A percentile compares a stretch with the other conserved stretches of the same genome.
Conservation (phyloP, 1,140 invertebrate species). For the Lasioglossum baleicum region DNA sequence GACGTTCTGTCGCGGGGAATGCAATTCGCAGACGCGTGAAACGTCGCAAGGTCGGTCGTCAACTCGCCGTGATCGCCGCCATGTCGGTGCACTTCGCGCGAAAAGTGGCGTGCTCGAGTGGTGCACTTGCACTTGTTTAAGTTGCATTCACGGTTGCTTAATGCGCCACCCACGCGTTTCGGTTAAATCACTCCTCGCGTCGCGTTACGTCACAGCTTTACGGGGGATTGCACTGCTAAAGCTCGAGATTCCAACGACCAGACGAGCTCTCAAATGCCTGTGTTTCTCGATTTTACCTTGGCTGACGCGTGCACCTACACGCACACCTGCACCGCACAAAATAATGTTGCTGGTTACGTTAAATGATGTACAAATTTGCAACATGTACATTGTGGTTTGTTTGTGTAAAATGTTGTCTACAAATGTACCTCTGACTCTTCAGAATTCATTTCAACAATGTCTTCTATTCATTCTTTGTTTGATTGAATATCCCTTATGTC, state of each 20-base stretch:
- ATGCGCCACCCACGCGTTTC: slow-evolving; percentile 19
- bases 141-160: slow-evolving; percentile 17
- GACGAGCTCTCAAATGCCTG: neutral
- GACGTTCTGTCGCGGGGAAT: slow-evolving; percentile 20
- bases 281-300: neutral
- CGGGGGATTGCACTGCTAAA: too few relatives aligned
- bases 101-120: slow-evolving; percentile 18
- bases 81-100: slow-evolving; percentile 10
- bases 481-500: too few relatives aligned
- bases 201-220: neutral
- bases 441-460: too few relatives aligned
- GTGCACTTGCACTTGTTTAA: slow-evolving; percentile 20
- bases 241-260: too few relatives aligned
- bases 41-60: slow-evolving; percentile 64
- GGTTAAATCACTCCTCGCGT: slow-evolving; percentile 1
- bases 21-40: slow-evolving; percentile 31
- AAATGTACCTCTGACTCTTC: too few relatives aligned
- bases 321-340: too few relatives aligned
- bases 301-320: too few relatives aligned
- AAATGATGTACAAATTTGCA: too few relatives aligned
- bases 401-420: too few relatives aligned
- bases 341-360: too few relatives aligned
- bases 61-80: slow-evolving; percentile 32
- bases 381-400: too few relatives aligned
- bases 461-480: too few relatives aligned